Conservation (phyloP, 2,113 vertebrate species). For the Petromus typicus region DNA sequence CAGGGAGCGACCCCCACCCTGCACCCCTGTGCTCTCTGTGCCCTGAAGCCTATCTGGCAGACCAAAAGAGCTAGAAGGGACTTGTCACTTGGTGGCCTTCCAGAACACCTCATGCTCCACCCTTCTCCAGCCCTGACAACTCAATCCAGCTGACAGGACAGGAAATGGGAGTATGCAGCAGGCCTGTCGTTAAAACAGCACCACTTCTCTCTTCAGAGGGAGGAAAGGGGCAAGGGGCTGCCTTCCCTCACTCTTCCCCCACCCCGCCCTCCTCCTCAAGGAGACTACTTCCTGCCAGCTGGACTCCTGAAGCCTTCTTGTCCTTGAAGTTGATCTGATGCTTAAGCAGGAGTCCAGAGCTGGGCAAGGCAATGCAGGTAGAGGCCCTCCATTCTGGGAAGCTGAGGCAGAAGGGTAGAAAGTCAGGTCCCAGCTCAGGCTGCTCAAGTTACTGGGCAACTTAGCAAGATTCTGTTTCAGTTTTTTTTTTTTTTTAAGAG, state of each 20-base stretch:
- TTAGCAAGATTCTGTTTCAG: background rate
- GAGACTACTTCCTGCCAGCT: background rate
- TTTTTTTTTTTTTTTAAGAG: background rate
- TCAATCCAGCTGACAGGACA: slow-evolving; percentile 73
- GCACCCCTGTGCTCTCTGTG: background rate
- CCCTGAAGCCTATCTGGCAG: slow-evolving; percentile 60
- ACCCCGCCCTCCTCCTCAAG: background rate
- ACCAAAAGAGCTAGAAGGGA: slow-evolving; percentile 65
- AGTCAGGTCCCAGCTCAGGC: too few species aligned
- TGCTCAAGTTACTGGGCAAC: too few species aligned
- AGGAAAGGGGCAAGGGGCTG: background rate
- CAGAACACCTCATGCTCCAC: slow-evolving; percentile 46
- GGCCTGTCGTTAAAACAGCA: background rate
- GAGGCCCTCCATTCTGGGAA: background rate
- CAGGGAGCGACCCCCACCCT: background rate
- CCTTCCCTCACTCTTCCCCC: background rate
- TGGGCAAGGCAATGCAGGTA: background rate
- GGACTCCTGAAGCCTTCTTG: background rate
- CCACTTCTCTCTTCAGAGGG: background rate
- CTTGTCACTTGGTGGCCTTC: slow-evolving; percentile 77
- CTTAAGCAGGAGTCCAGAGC: background rate
- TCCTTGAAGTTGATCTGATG: background rate
- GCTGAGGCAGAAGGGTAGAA: background rate
- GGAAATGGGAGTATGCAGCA: slow-evolving; percentile 42
- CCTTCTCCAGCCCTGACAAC: slow-evolving; percentile 70